Conservation (phyloP, 2,888 invertebrate genomes). For the Xanthorhoe designata region DNA sequence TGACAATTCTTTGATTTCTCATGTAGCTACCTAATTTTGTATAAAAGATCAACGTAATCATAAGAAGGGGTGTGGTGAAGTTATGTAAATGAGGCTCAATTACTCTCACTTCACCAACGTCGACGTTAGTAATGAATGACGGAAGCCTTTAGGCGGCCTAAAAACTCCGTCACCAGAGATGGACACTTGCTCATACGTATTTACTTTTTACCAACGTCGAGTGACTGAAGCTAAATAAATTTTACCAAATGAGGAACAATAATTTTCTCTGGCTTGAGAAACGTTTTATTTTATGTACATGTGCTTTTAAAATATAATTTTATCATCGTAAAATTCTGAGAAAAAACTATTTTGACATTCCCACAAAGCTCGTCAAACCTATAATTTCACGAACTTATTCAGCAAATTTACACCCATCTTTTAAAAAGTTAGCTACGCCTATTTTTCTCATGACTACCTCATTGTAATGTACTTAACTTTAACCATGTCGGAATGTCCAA, state of each 20-base stretch:
- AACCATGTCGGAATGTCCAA: conserved; percentile 47
- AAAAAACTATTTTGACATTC: conserved; percentile 31
- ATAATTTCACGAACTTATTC: conserved; percentile 38
- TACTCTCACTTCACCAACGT: too few species aligned
- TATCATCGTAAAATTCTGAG: conserved; percentile 10
- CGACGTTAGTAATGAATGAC: too few species aligned
- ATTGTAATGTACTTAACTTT: conserved; percentile 52
- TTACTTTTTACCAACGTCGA: too few species aligned
- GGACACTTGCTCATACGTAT: too few species aligned
- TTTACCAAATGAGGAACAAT: too few species aligned
- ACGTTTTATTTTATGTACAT: too few species aligned
- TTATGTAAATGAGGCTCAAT: background rate
- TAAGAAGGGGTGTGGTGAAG: background rate
- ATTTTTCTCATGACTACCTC: conserved; percentile 55
- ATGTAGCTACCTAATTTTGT: background rate
- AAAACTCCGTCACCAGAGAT: too few species aligned
- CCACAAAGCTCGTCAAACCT: conserved; percentile 33
- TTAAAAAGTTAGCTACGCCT: conserved; percentile 43
- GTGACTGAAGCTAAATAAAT: too few species aligned
- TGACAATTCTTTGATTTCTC: background rate
- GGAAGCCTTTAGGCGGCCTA: too few species aligned
- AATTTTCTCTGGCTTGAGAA: too few species aligned
- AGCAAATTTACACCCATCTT: conserved; percentile 33
- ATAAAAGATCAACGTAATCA: background rate
- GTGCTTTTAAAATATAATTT: too few species aligned